These are phyloP conservation scores for Dolichotis patagonum DNA, from an alignment of 2,113 vertebrate genomes.

Conservation along the genomic window DNA sequence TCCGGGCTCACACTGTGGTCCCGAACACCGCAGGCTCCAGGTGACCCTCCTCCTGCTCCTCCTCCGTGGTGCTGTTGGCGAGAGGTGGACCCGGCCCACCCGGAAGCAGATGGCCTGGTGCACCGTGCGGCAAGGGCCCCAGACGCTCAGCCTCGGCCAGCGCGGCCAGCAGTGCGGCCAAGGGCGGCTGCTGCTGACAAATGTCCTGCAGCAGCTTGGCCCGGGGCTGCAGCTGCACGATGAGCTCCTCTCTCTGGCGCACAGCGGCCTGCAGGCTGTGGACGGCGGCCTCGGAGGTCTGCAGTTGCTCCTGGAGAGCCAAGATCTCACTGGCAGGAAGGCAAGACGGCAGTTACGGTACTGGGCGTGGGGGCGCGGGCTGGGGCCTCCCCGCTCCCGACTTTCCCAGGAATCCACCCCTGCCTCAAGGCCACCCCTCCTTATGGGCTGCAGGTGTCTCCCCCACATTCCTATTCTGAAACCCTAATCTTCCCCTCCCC, in stretches of 20 bases:
- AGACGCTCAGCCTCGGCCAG: conserved; percentile 88
- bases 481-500: not conserved
- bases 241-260: conserved; percentile 85
- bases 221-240: conserved; percentile 85
- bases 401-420: too few relatives aligned
- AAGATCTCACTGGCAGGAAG: conserved; percentile 85
- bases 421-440: not conserved
- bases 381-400: not conserved
- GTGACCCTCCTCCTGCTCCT: conserved; percentile 79
- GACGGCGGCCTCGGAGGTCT: conserved; percentile 84
- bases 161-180: conserved; percentile 86
- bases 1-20: conserved; percentile 87
- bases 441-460: not conserved
- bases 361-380: not conserved
- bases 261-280: conserved; percentile 84
- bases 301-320: conserved; percentile 85
- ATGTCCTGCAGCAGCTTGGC: conserved; percentile 88
- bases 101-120: conserved; percentile 57
- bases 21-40: conserved; percentile 85
- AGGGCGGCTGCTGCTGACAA: conserved; percentile 82
- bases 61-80: conserved; percentile 83
- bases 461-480: not conserved
- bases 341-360: not conserved
- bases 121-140: conserved; percentile 74
- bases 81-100: conserved; percentile 79